These are phyloP conservation scores for Ptychodera flava DNA, from an alignment of 35 echinoderm and acorn worm genomes.

Conservation along the genomic window DNA sequence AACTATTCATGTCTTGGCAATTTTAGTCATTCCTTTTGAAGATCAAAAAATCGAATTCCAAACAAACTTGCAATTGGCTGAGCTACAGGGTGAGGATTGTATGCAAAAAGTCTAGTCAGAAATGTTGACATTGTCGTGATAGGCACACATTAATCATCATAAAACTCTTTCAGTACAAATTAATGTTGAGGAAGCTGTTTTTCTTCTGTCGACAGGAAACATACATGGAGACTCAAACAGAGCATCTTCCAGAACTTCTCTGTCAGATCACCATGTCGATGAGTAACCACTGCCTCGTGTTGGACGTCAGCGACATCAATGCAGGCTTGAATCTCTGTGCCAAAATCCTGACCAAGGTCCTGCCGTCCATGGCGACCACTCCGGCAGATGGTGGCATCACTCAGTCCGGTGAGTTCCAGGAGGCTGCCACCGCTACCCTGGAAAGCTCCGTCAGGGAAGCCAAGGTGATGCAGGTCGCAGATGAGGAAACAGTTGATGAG, in stretches of 20 bases:
- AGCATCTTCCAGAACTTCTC: constrained; percentile 77
- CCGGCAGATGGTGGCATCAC: constrained; percentile 16
- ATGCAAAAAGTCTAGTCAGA: too few relatives aligned
- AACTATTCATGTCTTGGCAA: too few relatives aligned
- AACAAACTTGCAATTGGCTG: too few relatives aligned
- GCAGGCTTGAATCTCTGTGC: constrained; percentile 64
- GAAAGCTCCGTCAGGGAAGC: neutral
- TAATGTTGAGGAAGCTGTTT: too few relatives aligned
- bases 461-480: neutral
- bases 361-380: constrained; percentile 92
- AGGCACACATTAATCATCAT: too few relatives aligned
- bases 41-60: too few relatives aligned
- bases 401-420: constrained; percentile 30
- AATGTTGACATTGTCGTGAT: too few relatives aligned
- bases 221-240: constrained; percentile 87
- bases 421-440: constrained; percentile 2
- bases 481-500: neutral
- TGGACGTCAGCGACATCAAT: constrained; percentile 63
- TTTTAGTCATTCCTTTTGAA: too few relatives aligned
- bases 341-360: constrained; percentile 95
- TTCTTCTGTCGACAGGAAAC: constrained; percentile 69
- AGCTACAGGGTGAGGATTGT: too few relatives aligned
- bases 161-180: too few relatives aligned
- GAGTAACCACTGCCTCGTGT: constrained; percentile 68
- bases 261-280: constrained; percentile 93